Conservation (phyloP, 2,888 invertebrate genomes). For the Platynereis dumerilii region DNA sequence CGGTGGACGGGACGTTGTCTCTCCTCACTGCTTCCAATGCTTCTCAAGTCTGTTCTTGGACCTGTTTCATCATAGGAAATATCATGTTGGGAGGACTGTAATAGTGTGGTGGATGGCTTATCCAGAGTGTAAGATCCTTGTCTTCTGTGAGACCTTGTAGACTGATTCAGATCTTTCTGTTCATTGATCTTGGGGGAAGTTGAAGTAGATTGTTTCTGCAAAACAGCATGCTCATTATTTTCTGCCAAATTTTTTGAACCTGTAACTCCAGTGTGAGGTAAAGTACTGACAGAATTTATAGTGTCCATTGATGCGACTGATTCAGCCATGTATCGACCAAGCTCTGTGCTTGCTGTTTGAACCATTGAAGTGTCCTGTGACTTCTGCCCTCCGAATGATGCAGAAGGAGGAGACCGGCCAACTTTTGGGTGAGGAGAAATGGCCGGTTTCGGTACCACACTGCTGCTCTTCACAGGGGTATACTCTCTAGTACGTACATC, state of each 20-base stretch:
- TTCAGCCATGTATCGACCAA: conserved; percentile 30
- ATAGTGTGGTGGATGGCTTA: conserved; percentile 75
- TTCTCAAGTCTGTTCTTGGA: not conserved
- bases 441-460: not conserved
- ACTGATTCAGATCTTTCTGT: not conserved
- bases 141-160: conserved; percentile 62
- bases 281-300: conserved; percentile 21
- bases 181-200: not conserved
- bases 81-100: not conserved
- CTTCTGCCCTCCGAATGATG: not conserved
- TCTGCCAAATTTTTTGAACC: not conserved
- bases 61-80: not conserved
- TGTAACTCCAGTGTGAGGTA: conserved; percentile 16
- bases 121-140: conserved; percentile 82
- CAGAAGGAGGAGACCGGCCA: not conserved
- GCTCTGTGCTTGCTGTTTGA: conserved; percentile 32
- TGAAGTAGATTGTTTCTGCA: not conserved
- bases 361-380: conserved; percentile 13
- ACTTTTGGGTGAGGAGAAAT: not conserved
- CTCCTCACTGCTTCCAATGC: conserved; percentile 33
- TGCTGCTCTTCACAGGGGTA: not conserved
- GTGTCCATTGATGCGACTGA: conserved; percentile 18
- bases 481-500: not conserved
- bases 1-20: conserved; percentile 28
- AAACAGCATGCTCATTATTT: not conserved